phyloP scores from a whole-genome alignment of 2,888 invertebrate genomes.

The Macaria notata region DNA sequence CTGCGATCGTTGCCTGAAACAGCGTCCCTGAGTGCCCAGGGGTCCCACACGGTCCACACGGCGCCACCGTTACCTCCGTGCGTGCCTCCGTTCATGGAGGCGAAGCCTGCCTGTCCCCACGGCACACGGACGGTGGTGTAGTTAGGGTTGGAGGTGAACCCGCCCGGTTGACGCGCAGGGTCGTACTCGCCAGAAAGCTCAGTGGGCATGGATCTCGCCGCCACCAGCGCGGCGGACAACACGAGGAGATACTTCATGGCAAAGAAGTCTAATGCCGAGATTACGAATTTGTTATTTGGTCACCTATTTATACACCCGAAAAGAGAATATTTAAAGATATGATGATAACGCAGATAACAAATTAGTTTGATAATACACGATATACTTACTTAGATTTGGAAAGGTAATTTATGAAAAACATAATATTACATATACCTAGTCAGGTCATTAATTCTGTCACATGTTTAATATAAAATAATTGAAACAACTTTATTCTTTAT shows the following conservation, averaged over 20 bases:
- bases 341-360: too few species aligned
- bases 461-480: too few species aligned
- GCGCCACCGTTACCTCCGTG: constrained; percentile 20
- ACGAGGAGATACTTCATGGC: constrained; percentile 8
- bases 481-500: too few species aligned
- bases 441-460: too few species aligned
- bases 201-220: constrained; percentile 7
- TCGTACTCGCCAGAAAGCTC: constrained; percentile 1
- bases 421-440: too few species aligned
- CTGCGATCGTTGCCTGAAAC: constrained; percentile 5
- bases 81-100: constrained; percentile 7
- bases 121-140: constrained; percentile 1
- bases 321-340: too few species aligned
- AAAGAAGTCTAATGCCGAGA: too few species aligned
- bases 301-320: too few species aligned
- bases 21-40: constrained; percentile 20
- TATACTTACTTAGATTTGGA: too few species aligned
- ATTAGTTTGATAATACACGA: too few species aligned
- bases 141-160: neutral
- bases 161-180: constrained; percentile 2
- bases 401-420: too few species aligned
- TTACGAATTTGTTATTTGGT: too few species aligned
- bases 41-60: constrained; percentile 22
- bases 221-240: constrained; percentile 5
- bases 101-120: constrained; percentile 13